Base-by-base conservation (phyloP, 2,888 invertebrate species). In the Mimumesa dahlbomi region DNA sequence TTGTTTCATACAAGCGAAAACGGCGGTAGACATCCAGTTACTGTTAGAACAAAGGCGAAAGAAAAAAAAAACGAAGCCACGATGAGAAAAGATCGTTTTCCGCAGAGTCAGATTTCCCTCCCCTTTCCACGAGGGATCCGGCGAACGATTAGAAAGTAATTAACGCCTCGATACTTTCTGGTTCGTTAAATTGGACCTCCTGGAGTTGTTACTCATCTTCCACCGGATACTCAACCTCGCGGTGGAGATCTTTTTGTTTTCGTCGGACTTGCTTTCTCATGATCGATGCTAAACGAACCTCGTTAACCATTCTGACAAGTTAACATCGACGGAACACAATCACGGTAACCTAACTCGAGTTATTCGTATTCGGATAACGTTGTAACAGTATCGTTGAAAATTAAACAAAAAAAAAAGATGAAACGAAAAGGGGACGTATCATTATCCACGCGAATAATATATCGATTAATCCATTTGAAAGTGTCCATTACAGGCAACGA, bases 131-230 rank as follows among this genome's bases (percentile, higher is more conserved):
- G 38, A n/a, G 29, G 22, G 31, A 43, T 22, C 40, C 38, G 53
- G 62, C 52, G 40, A 62, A 62, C 73, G 76, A 80, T 82, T 79
- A 79, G 79, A 71, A 80, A 77, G 77, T 66, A 80, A 80, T 82
- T 81, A 82, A 63, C 69, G 64, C 65, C 46, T 48, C 46, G 62
- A 63, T 75, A 54, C 38, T 31, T 56, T 22, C 48, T 40, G 34
- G 54, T 50, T 66, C 72, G 48, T 63, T 49, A 57, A 59, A 66
- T 57, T 46, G 43, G 69, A 76, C 75, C 69, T 72, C 76, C 77
- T 63, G 61, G 48, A 46, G 81, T 46, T 40, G 18, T 42, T 16
- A 46, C 57, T 70, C 53, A 70, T 66, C 53, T 56, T 42, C 62
- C 34, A 70, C 77, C 75, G 77, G 75, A 75, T 75, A 52, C 65